phyloP scores from a whole-genome alignment of 2,888 invertebrate species.

The Sinohyriopsis cumingii region DNA sequence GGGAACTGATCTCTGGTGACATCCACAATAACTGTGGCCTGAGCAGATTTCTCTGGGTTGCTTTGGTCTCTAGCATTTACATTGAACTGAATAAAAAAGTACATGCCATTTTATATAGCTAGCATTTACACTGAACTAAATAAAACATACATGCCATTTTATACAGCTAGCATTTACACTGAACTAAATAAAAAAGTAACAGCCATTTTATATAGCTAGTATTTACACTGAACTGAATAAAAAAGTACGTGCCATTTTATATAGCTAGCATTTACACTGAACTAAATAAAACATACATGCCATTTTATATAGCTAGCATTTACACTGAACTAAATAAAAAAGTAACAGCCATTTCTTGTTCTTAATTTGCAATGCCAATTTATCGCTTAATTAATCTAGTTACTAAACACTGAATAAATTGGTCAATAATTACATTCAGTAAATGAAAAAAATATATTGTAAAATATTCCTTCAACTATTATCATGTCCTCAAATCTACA shows the following conservation, averaged over 20 bases:
- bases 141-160: slow-evolving; percentile 1
- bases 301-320: slow-evolving; percentile 14
- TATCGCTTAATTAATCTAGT: not conserved
- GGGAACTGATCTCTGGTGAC: slow-evolving; percentile 35
- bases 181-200: slow-evolving; percentile 44
- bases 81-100: slow-evolving; percentile 34
- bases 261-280: slow-evolving; percentile 33
- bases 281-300: slow-evolving; percentile 25
- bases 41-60: slow-evolving; percentile 41
- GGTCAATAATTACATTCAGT: not conserved
- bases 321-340: slow-evolving; percentile 41
- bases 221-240: slow-evolving; percentile 40
- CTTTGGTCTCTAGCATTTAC: slow-evolving; percentile 48
- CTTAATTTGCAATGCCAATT: too few species aligned
- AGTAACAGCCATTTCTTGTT: too few species aligned
- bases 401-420: not conserved
- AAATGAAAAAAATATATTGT: too few species aligned
- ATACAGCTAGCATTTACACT: slow-evolving; percentile 25
- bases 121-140: slow-evolving; percentile 44
- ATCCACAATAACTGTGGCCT: slow-evolving; percentile 35
- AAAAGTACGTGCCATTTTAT: not conserved
- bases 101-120: slow-evolving; percentile 1
- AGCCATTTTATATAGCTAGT: too few species aligned
- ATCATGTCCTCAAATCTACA: too few species aligned
- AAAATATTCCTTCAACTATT: too few species aligned